A percentile compares a stretch with the other conserved stretches of the same genome.
phyloP scores from a whole-genome alignment of 23 tunicate genomes.

The Ascidia mentula region DNA sequence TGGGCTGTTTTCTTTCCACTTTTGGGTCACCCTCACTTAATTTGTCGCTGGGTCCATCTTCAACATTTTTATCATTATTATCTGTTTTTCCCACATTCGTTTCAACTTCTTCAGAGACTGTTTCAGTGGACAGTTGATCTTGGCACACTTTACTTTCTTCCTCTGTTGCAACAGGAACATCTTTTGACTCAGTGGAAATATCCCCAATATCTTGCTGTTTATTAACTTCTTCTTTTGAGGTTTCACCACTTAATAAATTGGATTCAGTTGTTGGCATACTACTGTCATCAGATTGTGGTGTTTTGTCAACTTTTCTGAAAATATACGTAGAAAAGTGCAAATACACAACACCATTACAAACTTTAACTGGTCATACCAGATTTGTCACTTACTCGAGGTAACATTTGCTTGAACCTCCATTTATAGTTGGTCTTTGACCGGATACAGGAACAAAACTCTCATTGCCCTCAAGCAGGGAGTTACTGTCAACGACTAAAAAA shows the following conservation, averaged over 20 bases:
- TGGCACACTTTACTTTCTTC: background rate
- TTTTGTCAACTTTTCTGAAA: too few relatives aligned
- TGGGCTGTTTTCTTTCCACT: background rate
- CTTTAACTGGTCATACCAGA: too few relatives aligned
- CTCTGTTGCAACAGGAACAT: background rate
- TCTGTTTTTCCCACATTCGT: background rate
- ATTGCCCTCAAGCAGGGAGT: background rate
- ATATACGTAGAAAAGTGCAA: too few relatives aligned
- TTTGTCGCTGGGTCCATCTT: background rate
- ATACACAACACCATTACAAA: too few relatives aligned
- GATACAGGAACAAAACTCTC: background rate
- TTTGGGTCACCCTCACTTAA: background rate
- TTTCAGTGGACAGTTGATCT: too few relatives aligned
- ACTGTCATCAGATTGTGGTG: too few relatives aligned
- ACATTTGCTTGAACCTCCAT: background rate
- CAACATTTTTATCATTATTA: background rate
- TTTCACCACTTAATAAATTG: too few relatives aligned
- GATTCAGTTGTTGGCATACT: too few relatives aligned
- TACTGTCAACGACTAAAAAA: constrained; percentile 11
- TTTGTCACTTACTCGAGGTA: background rate
- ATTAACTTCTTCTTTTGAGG: too few relatives aligned
- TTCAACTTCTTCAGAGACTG: constrained; percentile 9
- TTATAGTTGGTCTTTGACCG: background rate
- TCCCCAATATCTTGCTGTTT: too few relatives aligned
- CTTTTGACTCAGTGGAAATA: background rate